Base-by-base conservation (phyloP, 1,140 invertebrate species). In the Xylocopa sonorina region DNA sequence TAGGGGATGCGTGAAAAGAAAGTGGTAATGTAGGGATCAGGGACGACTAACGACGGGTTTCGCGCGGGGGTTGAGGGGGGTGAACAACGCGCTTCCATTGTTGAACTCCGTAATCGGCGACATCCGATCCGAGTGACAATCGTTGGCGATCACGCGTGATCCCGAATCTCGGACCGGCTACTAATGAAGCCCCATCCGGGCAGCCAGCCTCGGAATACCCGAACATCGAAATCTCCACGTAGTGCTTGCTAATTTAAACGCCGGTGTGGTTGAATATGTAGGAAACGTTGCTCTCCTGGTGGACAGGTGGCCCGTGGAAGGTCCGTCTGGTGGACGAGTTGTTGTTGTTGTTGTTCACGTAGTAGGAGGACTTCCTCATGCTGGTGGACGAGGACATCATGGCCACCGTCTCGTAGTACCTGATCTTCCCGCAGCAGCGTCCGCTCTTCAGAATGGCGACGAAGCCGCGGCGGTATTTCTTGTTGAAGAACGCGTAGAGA, bases 401-500 rank as follows among this genome's bases (percentile, higher is more conserved):
- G 10, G 96, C 96, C 1, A 97, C 96, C 1, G 96, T 97, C 89
- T 97, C 96, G 89, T 97, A 97, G 87, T 96, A 97, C 46, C 96
- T 94, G 38, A 97, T 93, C 57, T 96, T 94, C 7, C 96, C 96
- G 89, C 97, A 98, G 92, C 97, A 98, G 76, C 95, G 95, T 41
- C 96, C 94, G 82, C 96, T 97, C 89, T 97, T 96, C 1, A 98
- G 94, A 41, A 99, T 97, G 12, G 97, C 97, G 4, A 97, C 95
- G 92, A 99, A 99, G 2, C 98, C 98, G 53, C 97, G 96, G 1
- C 98, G 94, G 90, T 98, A 99, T 90, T 99, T 99, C 86, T 98
- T 98, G 91, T 99, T 99, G 93, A 99, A 99, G 91, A 98, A 98
- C 0, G 98, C 98, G 92, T 99, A 99, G n/a, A 99, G 95, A 57